Conservation (phyloP, 2,797 vertebrate genomes). For the Lithobates pipiens region DNA sequence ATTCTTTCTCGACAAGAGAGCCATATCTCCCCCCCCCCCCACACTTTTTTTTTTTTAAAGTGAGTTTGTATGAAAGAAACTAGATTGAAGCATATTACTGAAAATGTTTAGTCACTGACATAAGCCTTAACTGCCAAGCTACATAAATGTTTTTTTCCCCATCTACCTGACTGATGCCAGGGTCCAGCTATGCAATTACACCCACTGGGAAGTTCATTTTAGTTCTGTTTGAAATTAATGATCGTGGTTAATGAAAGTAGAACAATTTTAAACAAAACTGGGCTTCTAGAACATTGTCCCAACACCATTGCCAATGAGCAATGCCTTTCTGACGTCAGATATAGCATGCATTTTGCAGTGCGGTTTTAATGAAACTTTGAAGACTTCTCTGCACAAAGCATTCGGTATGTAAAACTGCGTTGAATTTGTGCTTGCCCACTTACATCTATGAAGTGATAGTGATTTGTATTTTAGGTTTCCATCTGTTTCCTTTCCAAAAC, state of each 20-base stretch:
- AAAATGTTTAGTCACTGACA: not conserved
- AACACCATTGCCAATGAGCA: not conserved
- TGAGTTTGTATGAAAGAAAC: not conserved
- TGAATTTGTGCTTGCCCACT: too few relatives aligned
- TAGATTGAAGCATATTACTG: not conserved
- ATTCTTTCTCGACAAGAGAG: not conserved
- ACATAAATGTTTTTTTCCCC: not conserved
- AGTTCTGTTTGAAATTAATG: not conserved
- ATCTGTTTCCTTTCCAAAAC: not conserved
- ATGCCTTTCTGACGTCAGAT: not conserved
- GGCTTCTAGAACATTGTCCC: too few relatives aligned
- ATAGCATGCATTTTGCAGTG: too few relatives aligned
- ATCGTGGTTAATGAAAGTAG: not conserved
- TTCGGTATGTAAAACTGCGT: too few relatives aligned
- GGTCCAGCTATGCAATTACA: conserved; percentile 47
- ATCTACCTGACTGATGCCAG: conserved; percentile 10
- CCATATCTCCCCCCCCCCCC: not conserved
- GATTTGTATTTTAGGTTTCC: too few relatives aligned
- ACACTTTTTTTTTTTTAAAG: not conserved
- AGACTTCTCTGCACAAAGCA: too few relatives aligned
- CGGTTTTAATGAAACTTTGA: too few relatives aligned
- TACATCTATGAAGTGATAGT: too few relatives aligned
- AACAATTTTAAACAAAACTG: not conserved
- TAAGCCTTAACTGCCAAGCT: not conserved
- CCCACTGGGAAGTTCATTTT: not conserved